Conservation (phyloP, 2,888 invertebrate genomes). For the Melanchra persicariae region DNA sequence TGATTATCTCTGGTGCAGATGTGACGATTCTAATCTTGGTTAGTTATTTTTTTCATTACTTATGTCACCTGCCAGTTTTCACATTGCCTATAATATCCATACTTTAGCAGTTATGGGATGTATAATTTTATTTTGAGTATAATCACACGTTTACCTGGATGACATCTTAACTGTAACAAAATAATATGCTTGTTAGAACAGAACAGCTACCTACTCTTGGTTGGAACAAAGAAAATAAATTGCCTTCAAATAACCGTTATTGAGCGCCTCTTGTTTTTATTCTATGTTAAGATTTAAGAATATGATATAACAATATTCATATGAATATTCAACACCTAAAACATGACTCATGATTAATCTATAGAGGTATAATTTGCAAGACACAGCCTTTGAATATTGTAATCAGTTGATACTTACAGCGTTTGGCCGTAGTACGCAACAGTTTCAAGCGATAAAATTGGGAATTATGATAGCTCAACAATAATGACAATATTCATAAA, state of each 20-base stretch:
- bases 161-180: constrained; percentile 3
- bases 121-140: background rate
- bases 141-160: background rate
- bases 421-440: constrained; percentile 13
- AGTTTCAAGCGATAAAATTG: constrained; percentile 34
- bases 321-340: constrained; percentile 50
- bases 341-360: constrained; percentile 43
- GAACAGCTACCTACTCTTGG: background rate
- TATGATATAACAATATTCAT: constrained; percentile 19
- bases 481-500: constrained; percentile 52
- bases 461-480: constrained; percentile 42
- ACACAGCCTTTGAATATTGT: too few relatives aligned
- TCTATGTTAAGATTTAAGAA: constrained; percentile 38
- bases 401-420: too few relatives aligned
- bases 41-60: background rate
- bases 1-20: background rate
- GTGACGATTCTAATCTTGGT: background rate
- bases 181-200: constrained; percentile 19
- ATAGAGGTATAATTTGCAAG: too few relatives aligned
- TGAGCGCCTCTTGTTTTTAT: constrained; percentile 19
- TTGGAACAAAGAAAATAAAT: constrained; percentile 30
- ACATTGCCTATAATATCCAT: background rate
- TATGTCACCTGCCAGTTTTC: background rate
- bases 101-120: background rate
- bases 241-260: constrained; percentile 34